phyloP scores from a whole-genome alignment of 2,113 vertebrate species.

The Mustela nigripes region DNA sequence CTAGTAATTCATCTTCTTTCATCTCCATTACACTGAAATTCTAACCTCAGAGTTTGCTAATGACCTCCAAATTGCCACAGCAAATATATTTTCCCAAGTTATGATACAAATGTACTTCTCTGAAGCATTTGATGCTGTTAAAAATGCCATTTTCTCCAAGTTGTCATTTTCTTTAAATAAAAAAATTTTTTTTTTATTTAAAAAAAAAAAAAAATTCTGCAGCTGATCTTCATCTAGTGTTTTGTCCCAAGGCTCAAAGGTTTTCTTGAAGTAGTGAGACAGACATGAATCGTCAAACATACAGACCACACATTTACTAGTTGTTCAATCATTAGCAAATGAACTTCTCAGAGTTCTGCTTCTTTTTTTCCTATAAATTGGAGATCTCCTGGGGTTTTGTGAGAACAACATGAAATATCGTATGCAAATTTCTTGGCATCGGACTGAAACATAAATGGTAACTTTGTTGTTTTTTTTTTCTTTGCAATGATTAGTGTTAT shows the following conservation, averaged over 20 bases:
- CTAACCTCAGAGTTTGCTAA: not conserved
- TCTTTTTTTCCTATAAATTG: not conserved
- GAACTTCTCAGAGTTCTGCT: not conserved
- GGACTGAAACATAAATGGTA: not conserved
- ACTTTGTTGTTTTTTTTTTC: not conserved
- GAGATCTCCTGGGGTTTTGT: not conserved
- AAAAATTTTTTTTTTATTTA: not conserved
- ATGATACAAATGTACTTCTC: slow-evolving; percentile 8
- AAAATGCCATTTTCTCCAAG: not conserved
- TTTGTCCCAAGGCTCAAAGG: not conserved
- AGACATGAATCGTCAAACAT: not conserved
- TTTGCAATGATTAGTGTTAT: not conserved
- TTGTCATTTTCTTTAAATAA: not conserved
- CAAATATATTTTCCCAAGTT: not conserved
- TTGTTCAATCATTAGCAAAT: not conserved
- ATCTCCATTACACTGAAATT: not conserved
- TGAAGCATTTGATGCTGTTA: not conserved
- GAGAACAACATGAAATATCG: not conserved
- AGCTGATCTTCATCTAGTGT: not conserved
- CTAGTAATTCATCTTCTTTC: not conserved
- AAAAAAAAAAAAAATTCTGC: not conserved
- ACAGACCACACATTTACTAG: not conserved
- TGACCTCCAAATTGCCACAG: not conserved
- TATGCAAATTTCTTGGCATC: not conserved
- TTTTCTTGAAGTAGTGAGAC: not conserved